Base-by-base conservation (phyloP, 2,888 invertebrate species). In the Dynastes tityus region DNA sequence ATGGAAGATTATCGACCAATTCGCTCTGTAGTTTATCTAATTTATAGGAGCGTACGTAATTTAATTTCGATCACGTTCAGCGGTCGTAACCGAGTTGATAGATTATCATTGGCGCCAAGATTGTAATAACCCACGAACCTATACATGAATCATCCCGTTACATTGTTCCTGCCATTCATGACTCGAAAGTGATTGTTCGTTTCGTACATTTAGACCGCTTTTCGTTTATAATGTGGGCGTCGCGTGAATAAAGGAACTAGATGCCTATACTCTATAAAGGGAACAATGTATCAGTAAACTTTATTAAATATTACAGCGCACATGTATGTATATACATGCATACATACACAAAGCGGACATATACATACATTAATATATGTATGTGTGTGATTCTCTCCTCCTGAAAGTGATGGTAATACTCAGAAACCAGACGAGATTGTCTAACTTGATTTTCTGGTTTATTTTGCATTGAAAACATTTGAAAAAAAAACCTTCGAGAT, bases 61-160 rank as follows among this genome's bases (percentile, higher is more conserved):
- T 45, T 68, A 70, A 70, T 70, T 70, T 51, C 27, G 70, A 53
- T 70, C 51, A 70, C 51, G 68, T 68, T 51, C 51, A 16, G 51
- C 53, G 53, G 53, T 51, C 51, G 29, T 51, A 51, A 70, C 64
- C 64, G 53, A 51, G 70, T 55, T 53, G 32, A 51, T 29, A 49
- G 70, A 70, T 70, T 53, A 70, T 70, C 32, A 53, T 29, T 70
- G 70, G 70, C 70, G 70, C 70, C 70, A 53, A 49, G 27, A 70
- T 70, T 70, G 53, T 51, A 70, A 70, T 70, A 70, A 70, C 70
- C 51, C 5, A 70, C n/a, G 32, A 53, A 53, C 70, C 51, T 51
- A 70, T 51, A 51, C 32, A 70, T 70, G 70, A 70, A 70, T 70
- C 70, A 70, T 45, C 45, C 8, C 45, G 11, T 70, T 51, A 51